Evolutionary conservation across 2,113 vertebrate genomes (phyloP).

Genomic region (Hiodon alosoides): DNA sequence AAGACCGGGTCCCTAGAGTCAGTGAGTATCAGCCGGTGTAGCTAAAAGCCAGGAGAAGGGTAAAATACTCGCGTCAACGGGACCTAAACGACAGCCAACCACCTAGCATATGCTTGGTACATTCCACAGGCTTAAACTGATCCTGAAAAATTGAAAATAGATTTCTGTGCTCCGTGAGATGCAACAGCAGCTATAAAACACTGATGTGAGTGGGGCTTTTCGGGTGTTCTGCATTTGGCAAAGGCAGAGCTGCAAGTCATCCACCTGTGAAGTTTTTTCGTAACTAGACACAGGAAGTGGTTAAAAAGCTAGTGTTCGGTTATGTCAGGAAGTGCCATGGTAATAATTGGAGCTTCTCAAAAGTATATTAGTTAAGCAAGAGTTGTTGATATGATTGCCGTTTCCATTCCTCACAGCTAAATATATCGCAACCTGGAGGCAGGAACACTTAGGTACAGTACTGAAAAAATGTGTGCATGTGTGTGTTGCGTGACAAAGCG

Average conservation of each 20-base stretch:
- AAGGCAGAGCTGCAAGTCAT: constrained; percentile 2
- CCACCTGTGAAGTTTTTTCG: constrained; percentile 38
- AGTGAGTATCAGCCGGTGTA: too few species aligned
- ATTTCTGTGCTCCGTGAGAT: too few species aligned
- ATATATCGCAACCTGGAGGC: neutral
- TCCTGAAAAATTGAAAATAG: neutral
- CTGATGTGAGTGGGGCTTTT: too few species aligned
- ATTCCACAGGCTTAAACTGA: neutral
- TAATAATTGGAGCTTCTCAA: neutral
- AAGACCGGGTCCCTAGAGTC: too few species aligned
- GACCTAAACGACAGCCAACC: too few species aligned
- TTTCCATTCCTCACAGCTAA: neutral
- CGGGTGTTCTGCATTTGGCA: neutral
- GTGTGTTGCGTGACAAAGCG: too few species aligned
- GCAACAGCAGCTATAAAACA: neutral
- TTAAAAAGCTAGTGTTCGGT: constrained; percentile 33
- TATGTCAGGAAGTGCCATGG: constrained; percentile 41
- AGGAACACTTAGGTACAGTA: neutral
- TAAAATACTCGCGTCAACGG: too few species aligned
- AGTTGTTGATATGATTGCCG: neutral
- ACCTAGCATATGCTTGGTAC: too few species aligned
- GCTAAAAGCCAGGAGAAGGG: too few species aligned
- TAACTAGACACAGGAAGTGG: constrained; percentile 37
- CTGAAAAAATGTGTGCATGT: too few species aligned
- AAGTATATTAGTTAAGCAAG: neutral